Base-by-base conservation (phyloP, 2,113 vertebrate species). In the Myrmecobius fasciatus region DNA sequence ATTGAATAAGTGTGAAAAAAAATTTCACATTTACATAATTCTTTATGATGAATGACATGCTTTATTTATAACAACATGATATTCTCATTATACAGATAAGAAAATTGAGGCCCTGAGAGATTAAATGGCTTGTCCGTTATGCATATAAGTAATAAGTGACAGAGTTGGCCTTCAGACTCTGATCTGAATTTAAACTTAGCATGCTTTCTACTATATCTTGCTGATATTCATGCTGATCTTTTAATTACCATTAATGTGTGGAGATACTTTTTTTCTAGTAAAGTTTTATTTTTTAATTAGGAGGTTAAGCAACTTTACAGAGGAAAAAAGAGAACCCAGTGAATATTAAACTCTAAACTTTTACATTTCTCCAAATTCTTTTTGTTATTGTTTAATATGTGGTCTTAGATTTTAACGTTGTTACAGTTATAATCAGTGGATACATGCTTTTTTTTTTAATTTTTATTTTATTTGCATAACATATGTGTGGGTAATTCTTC, bases 401-500 rank as follows among this genome's bases (percentile, higher is more conserved):
- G 90, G 94, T 91, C 49, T 93, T 91, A 46, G n/a, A 95, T 93
- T 97, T 93, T 92, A 92, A 49, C 46, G n/a, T 96, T 94, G 95
- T 46, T 97, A 88, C 75, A 91, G 47, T 93, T 83, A 43, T 83
- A 92, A 75, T 95, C 88, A 92, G 91, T 93, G 49, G 92, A 60
- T 25, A 83, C 67, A 91, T 46, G 54, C 10, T 17, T 83, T 94
- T 95, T 17, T n/a, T 89, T 49, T 43, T 92, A 60, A 46, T 88
- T 83, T 3, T 36, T 46, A 51, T n/a, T n/a, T n/a, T n/a, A n/a
- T n/a, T n/a, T n/a, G n/a, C n/a, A n/a, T n/a, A n/a, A n/a, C n/a
- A n/a, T n/a, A n/a, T n/a, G n/a, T n/a, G n/a, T n/a, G n/a, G n/a
- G n/a, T n/a, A n/a, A n/a, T n/a, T n/a, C n/a, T n/a, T n/a, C n/a